Evolutionary conservation across 92 coral and sea anemone species (phyloP), one percentile per base, ranked within the genome.

Genomic region (Virgularia gustaviana): DNA sequence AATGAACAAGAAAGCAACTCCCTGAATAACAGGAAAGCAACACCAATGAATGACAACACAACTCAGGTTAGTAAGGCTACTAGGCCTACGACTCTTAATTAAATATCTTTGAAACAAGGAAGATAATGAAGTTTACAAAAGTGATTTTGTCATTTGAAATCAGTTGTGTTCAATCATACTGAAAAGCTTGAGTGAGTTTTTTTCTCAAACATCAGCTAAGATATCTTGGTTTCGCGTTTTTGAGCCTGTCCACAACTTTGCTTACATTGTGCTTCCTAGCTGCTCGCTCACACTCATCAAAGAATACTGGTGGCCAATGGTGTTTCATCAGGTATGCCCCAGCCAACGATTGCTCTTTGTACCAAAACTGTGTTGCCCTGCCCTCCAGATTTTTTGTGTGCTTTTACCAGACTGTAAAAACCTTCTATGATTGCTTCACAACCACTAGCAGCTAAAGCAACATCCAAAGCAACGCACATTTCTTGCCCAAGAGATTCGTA

Each of bases 381-480:
- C 28, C 75, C 75, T 49, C 75, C 75, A 32, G 18, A 22, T 10
- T 68, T 68, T 47, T 68, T 68, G 38, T 68, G 75, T 13, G 75
- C 75, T 15, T 38, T 33, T 16, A 68, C 57, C 1, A 66, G 38
- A 66, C 74, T 49, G 31, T 68, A 68, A 49, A 68, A 68, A 4
- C 60, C 62, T n/a, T 68, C 75, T n/a, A 68, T 61, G 19, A 68
- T 49, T 2, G 75, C 75, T 31, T 68, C 75, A 49, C 75, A 68
- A 1, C 75, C 75, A 15, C 75, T 47, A 49, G 61, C 59, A 68
- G 62, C 60, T 47, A 68, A 22, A 16, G 73, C 73, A 44, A 66
- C 58, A 43, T 44, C 73, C 31, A 66, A 44, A 18, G 75, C 61
- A 9, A 68, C 19, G 36, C 75, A 68, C 75, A 68, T 49, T 68